phyloP scores from a whole-genome alignment of 2,888 invertebrate species.

The Linyphia triangularis region DNA sequence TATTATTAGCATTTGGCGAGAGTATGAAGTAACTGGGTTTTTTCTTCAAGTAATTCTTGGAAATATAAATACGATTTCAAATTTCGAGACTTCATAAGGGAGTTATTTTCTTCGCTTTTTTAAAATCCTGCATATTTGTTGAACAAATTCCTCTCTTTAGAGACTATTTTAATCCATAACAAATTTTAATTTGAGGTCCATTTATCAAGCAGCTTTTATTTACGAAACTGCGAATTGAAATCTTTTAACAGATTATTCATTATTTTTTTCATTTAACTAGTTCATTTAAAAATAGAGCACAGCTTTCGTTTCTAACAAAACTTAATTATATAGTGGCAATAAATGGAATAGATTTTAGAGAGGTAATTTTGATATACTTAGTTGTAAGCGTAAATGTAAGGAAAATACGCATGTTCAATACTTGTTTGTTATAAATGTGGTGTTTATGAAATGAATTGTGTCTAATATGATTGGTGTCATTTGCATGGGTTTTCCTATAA shows the following conservation, averaged over 20 bases:
- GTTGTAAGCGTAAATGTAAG: background rate
- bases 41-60: constrained; percentile 34
- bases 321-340: background rate
- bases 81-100: constrained; percentile 22
- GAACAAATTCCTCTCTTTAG: background rate
- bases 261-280: too few species aligned
- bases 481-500: background rate
- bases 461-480: background rate
- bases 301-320: background rate
- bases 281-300: too few species aligned
- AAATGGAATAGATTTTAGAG: background rate
- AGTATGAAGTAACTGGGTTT: constrained; percentile 46
- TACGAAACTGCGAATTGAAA: too few species aligned
- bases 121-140: background rate
- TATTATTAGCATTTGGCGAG: constrained; percentile 53
- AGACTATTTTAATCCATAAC: background rate
- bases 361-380: background rate
- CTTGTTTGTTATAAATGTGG: background rate
- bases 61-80: constrained; percentile 24
- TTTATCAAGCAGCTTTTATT: too few species aligned
- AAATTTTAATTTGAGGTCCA: too few species aligned
- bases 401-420: background rate
- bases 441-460: too few species aligned
- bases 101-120: constrained; percentile 39
- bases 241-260: too few species aligned